These are phyloP conservation scores for Halocaridina rubra DNA, from an alignment of 2,888 invertebrate genomes.

Conservation along the genomic window DNA sequence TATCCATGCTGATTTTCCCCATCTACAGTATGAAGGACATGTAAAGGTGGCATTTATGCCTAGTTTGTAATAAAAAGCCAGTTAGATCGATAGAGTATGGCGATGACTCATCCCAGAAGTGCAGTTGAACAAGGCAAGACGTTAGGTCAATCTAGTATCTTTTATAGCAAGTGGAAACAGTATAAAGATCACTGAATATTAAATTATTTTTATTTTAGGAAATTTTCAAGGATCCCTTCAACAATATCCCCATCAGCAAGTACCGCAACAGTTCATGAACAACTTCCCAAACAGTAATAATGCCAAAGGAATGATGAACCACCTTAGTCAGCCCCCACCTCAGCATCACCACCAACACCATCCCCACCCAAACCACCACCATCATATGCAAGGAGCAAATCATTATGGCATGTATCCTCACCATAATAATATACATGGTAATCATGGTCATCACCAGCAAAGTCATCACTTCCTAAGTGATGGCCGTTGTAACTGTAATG, in stretches of 20 bases:
- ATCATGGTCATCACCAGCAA: constrained; percentile 21
- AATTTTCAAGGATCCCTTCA: constrained; percentile 22
- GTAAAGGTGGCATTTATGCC: too few relatives aligned
- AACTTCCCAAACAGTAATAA: constrained; percentile 1
- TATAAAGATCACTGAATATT: too few relatives aligned
- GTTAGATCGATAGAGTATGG: too few relatives aligned
- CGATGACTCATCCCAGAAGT: too few relatives aligned
- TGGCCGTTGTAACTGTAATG: constrained; percentile 22
- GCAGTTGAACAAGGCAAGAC: too few relatives aligned
- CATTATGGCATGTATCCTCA: constrained; percentile 2
- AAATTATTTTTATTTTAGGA: not conserved
- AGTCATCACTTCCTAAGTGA: constrained; percentile 7
- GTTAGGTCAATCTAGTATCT: too few relatives aligned
- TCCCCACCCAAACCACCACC: not conserved
- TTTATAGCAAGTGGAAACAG: too few relatives aligned
- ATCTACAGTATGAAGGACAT: too few relatives aligned
- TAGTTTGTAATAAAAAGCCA: too few relatives aligned
- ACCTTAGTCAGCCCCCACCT: too few relatives aligned
- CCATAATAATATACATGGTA: not conserved
- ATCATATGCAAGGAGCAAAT: not conserved
- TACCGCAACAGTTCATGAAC: constrained; percentile 43
- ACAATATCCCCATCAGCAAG: constrained; percentile 46
- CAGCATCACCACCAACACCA: not conserved
- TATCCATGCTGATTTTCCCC: too few relatives aligned
- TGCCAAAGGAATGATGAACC: constrained; percentile 3